A percentile compares a stretch with the other conserved stretches of the same genome.
These are phyloP conservation scores for Nomada lathburiana DNA, from an alignment of 2,888 invertebrate genomes.

Conservation along the genomic window DNA sequence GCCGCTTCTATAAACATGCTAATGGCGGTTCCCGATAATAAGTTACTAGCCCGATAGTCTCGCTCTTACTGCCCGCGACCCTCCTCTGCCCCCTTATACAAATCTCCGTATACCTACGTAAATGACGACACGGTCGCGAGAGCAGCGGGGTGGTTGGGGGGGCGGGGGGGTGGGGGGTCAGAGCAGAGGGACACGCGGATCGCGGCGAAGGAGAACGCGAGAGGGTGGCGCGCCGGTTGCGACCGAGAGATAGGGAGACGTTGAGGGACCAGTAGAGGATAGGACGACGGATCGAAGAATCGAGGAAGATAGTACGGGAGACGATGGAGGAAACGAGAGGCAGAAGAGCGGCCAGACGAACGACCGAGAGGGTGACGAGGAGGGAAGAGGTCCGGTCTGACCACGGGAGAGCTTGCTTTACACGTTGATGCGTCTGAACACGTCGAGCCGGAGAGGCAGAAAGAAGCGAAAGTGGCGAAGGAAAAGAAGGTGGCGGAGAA, in stretches of 20 bases:
- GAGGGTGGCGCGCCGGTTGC: not conserved
- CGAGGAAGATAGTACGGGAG: constrained; percentile 15
- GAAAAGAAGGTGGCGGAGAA: constrained; percentile 27
- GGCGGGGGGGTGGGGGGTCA: not conserved
- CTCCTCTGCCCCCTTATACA: constrained; percentile 25
- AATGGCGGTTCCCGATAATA: constrained; percentile 80
- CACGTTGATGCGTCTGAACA: constrained; percentile 75
- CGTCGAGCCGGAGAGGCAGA: constrained; percentile 48
- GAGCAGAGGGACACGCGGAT: not conserved
- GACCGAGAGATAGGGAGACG: constrained; percentile 24
- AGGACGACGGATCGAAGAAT: not conserved
- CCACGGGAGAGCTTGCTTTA: constrained; percentile 75
- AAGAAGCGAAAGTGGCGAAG: constrained; percentile 46
- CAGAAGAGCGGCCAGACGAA: constrained; percentile 7
- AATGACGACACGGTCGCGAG: constrained; percentile 34
- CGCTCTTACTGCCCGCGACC: constrained; percentile 45
- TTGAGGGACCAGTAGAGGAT: constrained; percentile 5
- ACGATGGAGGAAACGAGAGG: constrained; percentile 1
- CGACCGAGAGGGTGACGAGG: constrained; percentile 13
- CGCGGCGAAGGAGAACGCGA: constrained; percentile 8
- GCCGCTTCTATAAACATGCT: constrained; percentile 80
- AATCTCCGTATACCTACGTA: constrained; percentile 48
- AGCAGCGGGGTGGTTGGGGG: not conserved
- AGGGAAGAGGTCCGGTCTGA: constrained; percentile 57
- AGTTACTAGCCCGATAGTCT: constrained; percentile 74